Percentiles rank a stretch among this genome's conserved stretches.
These are phyloP conservation scores for Macrotrachela quadricornifera DNA, from an alignment of 1,140 invertebrate genomes.

Conservation along the genomic window DNA sequence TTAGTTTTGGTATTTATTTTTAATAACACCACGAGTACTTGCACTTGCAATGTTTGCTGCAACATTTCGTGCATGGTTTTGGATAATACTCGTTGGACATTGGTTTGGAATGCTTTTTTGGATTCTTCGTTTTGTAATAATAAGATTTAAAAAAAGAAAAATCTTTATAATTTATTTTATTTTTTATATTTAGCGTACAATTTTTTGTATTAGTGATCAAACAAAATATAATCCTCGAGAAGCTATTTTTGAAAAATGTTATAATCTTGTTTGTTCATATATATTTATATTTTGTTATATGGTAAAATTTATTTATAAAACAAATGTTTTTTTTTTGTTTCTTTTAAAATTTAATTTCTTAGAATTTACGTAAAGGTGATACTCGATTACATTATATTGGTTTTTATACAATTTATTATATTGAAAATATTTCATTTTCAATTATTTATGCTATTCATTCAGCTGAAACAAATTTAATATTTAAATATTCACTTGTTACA, in stretches of 20 bases:
- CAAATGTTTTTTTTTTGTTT: no score
- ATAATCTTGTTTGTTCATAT: conserved; percentile 6
- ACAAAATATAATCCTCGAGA: conserved; percentile 1
- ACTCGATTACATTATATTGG: conserved; percentile 4
- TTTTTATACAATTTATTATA: conserved; percentile 5
- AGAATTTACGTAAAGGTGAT: conserved; percentile 2
- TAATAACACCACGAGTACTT: conserved; percentile 6
- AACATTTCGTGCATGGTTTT: conserved; percentile 9
- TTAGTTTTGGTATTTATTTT: conserved; percentile 6
- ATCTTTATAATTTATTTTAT: no score
- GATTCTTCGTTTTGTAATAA: background rate
- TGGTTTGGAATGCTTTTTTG: conserved; percentile 8
- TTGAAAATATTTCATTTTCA: conserved; percentile 4
- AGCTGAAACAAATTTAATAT: background rate
- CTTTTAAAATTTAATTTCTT: background rate
- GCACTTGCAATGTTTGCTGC: conserved; percentile 4
- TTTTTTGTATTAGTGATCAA: conserved; percentile 5
- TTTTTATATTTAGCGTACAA: background rate
- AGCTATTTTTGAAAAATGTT: conserved; percentile 7
- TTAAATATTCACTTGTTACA: background rate
- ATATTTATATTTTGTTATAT: conserved; percentile 6
- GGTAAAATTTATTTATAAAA: no score
- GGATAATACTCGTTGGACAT: conserved; percentile 3
- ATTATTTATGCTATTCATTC: conserved; percentile 5
- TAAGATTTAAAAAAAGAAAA: no score